Conservation (phyloP, 2,888 invertebrate species). For the Ophonus ardosiacus region DNA sequence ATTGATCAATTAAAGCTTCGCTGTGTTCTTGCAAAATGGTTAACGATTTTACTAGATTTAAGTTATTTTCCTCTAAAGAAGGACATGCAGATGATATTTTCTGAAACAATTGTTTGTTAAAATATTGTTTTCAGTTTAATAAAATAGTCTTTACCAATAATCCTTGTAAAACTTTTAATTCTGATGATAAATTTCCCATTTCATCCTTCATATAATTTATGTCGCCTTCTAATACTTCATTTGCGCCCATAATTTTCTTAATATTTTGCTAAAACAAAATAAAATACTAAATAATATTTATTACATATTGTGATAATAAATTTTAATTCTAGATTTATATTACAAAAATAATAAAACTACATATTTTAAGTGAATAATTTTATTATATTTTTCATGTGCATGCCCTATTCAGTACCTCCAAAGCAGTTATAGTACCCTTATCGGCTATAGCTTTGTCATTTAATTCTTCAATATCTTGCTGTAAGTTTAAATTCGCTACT, state of each 20-base stretch:
- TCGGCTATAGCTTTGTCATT: conserved; percentile 72
- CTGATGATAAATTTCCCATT: conserved; percentile 71
- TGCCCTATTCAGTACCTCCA: conserved; percentile 51
- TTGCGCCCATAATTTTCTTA: conserved; percentile 64
- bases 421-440: conserved; percentile 66
- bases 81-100: conserved; percentile 39
- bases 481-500: conserved; percentile 72
- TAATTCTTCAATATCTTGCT: conserved; percentile 72
- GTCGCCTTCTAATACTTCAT: conserved; percentile 71
- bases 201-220: conserved; percentile 71
- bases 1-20: conserved; percentile 50
- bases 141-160: conserved; percentile 69
- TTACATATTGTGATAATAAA: neutral
- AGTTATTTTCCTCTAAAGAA: conserved; percentile 46
- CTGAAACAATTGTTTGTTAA: conserved; percentile 45
- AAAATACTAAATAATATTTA: neutral
- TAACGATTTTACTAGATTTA: conserved; percentile 37
- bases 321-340: neutral
- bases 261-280: conserved; percentile 46
- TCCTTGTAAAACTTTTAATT: conserved; percentile 71
- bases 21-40: conserved; percentile 44
- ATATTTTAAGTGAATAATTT: neutral
- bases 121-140: too few relatives aligned
- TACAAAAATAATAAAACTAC: conserved; percentile 23
- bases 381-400: neutral